Evolutionary conservation across 2,888 invertebrate genomes (phyloP).

Genomic region (Acleris laterana): DNA sequence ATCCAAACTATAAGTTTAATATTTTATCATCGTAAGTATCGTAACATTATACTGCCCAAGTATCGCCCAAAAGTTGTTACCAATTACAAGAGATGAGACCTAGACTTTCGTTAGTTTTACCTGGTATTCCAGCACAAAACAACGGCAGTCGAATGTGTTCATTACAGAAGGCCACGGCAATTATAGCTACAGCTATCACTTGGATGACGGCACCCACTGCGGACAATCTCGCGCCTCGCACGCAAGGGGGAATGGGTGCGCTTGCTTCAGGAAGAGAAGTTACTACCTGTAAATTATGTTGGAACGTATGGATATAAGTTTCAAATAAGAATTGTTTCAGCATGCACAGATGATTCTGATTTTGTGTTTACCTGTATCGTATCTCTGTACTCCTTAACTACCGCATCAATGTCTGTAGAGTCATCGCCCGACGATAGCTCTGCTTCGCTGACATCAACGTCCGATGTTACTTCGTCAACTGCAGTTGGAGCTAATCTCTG

Average conservation of each 20-base stretch:
- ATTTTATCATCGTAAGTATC: background rate
- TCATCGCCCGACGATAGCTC: constrained; percentile 85
- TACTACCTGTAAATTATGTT: constrained; percentile 60
- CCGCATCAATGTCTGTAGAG: constrained; percentile 91
- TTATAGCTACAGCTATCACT: constrained; percentile 63
- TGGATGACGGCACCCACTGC: constrained; percentile 68
- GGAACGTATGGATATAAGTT: background rate
- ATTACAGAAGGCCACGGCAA: constrained; percentile 70
- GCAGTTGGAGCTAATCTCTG: constrained; percentile 60
- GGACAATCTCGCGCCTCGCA: constrained; percentile 70
- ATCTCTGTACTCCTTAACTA: constrained; percentile 90
- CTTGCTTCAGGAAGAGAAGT: constrained; percentile 76
- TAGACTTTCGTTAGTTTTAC: constrained; percentile 50
- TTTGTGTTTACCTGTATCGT: constrained; percentile 84
- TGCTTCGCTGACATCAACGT: constrained; percentile 80
- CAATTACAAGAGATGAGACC: no score
- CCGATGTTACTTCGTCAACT: constrained; percentile 67
- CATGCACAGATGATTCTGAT: background rate
- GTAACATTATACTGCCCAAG: background rate
- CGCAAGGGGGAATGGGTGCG: constrained; percentile 65
- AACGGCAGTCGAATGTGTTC: constrained; percentile 64
- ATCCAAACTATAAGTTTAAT: constrained; percentile 74
- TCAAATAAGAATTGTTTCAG: background rate
- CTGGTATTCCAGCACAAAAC: constrained; percentile 70
- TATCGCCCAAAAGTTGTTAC: background rate